A percentile compares a stretch with the other conserved stretches of the same genome.
These are phyloP conservation scores for Galagoides demidoff DNA, from an alignment of 2,797 vertebrate species.

Conservation along the genomic window DNA sequence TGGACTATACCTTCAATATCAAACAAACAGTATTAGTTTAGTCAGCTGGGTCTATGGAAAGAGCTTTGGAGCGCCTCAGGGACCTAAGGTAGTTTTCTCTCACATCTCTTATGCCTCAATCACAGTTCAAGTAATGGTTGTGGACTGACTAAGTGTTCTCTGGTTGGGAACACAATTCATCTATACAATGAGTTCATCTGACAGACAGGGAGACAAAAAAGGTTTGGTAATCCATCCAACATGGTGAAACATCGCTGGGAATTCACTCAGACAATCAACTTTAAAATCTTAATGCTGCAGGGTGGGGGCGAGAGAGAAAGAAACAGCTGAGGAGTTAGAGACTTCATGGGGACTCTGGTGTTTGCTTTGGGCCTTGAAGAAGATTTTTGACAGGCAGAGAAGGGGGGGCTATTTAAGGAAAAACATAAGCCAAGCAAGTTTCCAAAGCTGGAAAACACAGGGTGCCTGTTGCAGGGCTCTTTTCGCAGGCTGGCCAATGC, in stretches of 20 bases:
- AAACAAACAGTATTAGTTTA: not conserved
- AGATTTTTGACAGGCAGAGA: not conserved
- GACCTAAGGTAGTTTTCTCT: not conserved
- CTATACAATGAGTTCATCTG: not conserved
- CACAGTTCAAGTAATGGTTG: not conserved
- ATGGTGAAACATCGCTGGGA: not conserved
- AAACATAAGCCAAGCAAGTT: not conserved
- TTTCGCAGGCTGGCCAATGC: not conserved
- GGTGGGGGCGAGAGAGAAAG: not conserved
- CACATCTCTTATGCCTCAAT: not conserved
- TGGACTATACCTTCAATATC: not conserved
- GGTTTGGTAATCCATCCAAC: not conserved
- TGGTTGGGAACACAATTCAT: not conserved
- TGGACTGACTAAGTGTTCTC: not conserved
- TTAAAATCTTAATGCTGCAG: not conserved
- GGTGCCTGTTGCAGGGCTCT: not conserved
- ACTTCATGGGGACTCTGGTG: not conserved
- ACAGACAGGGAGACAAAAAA: not conserved
- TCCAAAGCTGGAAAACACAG: not conserved
- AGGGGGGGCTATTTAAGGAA: not conserved
- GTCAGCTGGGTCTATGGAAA: not conserved
- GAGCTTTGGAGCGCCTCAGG: not conserved
- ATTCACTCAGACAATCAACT: not conserved
- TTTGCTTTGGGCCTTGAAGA: not conserved
- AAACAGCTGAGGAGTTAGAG: not conserved